A percentile compares a stretch with the other conserved stretches of the same genome.
Conservation (phyloP, 2,797 vertebrate species). For the Falco naumanni region DNA sequence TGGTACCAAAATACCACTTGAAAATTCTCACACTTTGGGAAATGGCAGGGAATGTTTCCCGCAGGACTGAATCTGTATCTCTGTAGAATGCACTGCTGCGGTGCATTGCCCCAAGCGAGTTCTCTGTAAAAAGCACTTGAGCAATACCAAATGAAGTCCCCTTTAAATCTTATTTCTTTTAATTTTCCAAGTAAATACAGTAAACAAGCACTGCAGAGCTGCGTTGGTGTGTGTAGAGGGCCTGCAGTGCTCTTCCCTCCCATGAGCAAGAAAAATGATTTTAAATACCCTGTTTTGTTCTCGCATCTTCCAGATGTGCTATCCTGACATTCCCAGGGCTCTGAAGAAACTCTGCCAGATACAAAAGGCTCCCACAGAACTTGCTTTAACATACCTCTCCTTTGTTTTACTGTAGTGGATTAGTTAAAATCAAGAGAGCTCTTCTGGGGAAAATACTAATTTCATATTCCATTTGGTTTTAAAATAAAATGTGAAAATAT, state of each 20-base stretch:
- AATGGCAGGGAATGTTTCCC: not conserved
- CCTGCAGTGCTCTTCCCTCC: not conserved
- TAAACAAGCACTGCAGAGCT: not conserved
- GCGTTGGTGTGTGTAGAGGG: not conserved
- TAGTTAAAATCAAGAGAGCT: not conserved
- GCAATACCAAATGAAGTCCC: not conserved
- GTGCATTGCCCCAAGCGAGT: fast-evolving
- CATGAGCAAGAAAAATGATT: not conserved
- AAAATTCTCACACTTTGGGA: not conserved
- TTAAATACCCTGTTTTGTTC: not conserved
- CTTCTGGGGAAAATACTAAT: not conserved
- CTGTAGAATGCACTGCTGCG: not conserved
- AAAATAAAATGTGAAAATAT: not conserved
- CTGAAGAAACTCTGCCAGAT: not conserved
- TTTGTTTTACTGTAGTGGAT: not conserved
- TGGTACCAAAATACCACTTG: not conserved
- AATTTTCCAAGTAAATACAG: not conserved
- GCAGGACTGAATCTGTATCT: not conserved
- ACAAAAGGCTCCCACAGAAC: not conserved
- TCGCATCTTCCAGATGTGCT: not conserved
- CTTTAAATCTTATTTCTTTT: not conserved
- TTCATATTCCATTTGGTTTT: not conserved
- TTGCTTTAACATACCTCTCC: not conserved
- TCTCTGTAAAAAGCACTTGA: not conserved
- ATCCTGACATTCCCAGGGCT: not conserved